Conservation (phyloP, 1,140 invertebrate species). For the Solenopsis invicta region DNA sequence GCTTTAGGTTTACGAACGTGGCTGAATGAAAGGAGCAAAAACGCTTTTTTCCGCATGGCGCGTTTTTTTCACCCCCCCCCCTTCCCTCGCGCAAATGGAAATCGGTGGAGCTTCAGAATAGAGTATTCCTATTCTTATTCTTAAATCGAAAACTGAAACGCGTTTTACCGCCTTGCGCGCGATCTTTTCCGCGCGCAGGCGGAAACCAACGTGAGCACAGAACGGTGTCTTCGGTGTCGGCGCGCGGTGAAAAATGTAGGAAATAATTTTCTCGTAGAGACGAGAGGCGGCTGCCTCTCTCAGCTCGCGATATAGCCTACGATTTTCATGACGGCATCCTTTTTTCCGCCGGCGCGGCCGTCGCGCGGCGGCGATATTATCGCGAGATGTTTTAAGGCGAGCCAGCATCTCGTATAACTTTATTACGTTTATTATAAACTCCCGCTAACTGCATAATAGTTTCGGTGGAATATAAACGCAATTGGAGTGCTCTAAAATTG, state of each 20-base stretch:
- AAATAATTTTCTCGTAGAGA: conserved; percentile 34
- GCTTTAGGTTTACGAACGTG: conserved; percentile 12
- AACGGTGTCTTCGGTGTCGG: neutral
- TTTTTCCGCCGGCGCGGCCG: neutral
- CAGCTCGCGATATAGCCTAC: neutral
- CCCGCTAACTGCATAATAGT: conserved; percentile 46
- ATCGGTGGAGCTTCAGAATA: conserved; percentile 21
- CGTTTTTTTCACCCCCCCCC: neutral
- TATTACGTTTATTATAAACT: conserved; percentile 50
- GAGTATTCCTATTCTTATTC: conserved; percentile 20
- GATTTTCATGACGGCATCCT: neutral
- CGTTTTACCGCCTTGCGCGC: conserved; percentile 6
- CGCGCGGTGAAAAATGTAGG: neutral
- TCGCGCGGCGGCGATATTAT: neutral
- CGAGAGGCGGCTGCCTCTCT: neutral
- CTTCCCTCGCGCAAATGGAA: conserved; percentile 8
- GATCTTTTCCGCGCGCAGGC: neutral
- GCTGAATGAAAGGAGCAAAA: neutral
- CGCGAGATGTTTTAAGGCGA: neutral
- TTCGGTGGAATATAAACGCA: conserved; percentile 37
- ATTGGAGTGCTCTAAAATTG: conserved; percentile 48
- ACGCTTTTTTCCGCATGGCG: neutral
- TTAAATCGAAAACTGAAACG: conserved; percentile 41
- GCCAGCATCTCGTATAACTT: conserved; percentile 13
- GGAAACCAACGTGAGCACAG: conserved; percentile 13